Base-by-base conservation (phyloP, 2,113 vertebrate species). In the Blennius ocellaris region DNA sequence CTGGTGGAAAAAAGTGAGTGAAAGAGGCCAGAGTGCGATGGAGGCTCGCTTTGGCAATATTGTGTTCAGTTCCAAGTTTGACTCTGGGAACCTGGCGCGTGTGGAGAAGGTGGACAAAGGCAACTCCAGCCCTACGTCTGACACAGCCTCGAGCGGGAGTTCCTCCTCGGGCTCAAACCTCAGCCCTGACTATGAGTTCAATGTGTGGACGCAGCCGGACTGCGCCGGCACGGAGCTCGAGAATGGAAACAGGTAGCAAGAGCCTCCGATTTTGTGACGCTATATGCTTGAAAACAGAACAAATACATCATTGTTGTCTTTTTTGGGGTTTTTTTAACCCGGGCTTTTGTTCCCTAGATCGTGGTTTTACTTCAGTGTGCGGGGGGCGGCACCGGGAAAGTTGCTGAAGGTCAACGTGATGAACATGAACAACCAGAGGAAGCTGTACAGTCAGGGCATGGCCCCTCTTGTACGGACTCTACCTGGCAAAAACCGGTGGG, bases 391-490 rank as follows among this genome's bases (percentile, higher is more conserved):
- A 0, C 94, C 96, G 2, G 96, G 96, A 2, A 99, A 96, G 85
- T 77, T 97, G 45, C 93, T 99, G 77, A 98, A 98, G 90, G 94
- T 99, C 81, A 97, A 97, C 68, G 92, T 99, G 58, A 94, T 97
- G 93, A 99, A 99, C 90, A 98, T 99, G 97, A 99, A 99, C 90
- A 98, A 98, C 77, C 98, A 99, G 89, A 97, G 96, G 89, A 97
- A 97, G 83, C 95, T 99, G 7, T 99, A 99, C 78, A 95, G 95
- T 6, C 97, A 99, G 90, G 98, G 98, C 71, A 99, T 99, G 97
- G 80, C 96, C 7, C 97, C 97, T 5, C 95, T 99, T 0, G 97
- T 99, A 40, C 95, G 95, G 38, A 96, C 96, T 1, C 45, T 95
- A 67, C 97, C 97, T 2, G 79, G 92, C 37, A 93, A 94, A 55